Base-by-base conservation (phyloP, 2,113 vertebrate species). In the Columbina picui region DNA sequence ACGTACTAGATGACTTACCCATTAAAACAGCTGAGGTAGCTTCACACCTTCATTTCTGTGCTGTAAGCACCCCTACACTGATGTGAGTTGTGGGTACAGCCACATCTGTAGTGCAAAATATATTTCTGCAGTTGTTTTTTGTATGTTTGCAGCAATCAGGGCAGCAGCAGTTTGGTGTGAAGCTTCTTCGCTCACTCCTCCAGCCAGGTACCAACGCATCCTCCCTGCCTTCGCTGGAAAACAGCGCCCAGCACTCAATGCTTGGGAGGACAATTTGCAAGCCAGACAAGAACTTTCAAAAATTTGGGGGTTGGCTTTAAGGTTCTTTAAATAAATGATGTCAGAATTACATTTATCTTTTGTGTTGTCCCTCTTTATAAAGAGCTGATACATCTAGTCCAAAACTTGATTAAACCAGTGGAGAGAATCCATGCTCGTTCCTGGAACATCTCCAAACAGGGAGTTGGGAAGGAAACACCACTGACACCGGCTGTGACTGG, bases 61-160 rank as follows among this genome's bases (percentile, higher is more conserved):
- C 32, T 74, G 13, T 55, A 59, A 92, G 47, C 23, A 12, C n/a
- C 11, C 13, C 50, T 49, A 5, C 16, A 30, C 23, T 67, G 60
- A 39, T 34, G 61, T 74, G 74, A 90, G 45, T 78, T 59, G 55
- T 41, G n/a, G 18, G 36, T n/a, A 59, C 49, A 87, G 3, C 5
- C 14, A 39, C 55, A 5, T 12, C 21, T 6, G 0, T 2, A 26
- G 26, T 2, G 23, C 29, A 65, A 25, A 53, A 36, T 2, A 2
- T n/a, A 50, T 59, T 78, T 92, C 61, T 74, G 27, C 6, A 4
- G 27, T 47, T 34, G 38, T 9, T 71, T 75, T 85, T 60, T 38
- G 27, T 29, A n/a, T 0, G 0, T 47, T 90, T 90, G 70, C 34
- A 50, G 13, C 0, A 0, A 14, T 0, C 0, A 6, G n/a, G 7